These are phyloP conservation scores for Pteropus alecto DNA, from an alignment of 2,113 vertebrate species.

Conservation along the genomic window DNA sequence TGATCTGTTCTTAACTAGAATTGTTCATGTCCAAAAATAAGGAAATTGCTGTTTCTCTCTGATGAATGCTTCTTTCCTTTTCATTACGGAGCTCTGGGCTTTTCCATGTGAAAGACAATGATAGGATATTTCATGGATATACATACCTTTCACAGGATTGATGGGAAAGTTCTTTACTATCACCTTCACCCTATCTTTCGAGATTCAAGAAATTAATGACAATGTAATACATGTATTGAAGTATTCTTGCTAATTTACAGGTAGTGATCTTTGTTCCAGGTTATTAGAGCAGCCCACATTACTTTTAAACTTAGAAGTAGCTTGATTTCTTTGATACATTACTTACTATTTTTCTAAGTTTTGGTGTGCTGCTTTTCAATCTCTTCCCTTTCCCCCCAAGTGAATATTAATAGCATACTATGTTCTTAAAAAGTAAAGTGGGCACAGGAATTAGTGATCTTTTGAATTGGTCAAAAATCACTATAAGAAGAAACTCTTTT, in stretches of 20 bases:
- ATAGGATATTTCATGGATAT: background rate
- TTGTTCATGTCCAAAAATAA: background rate
- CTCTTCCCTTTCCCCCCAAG: background rate
- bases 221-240: background rate
- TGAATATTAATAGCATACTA: background rate
- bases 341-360: background rate
- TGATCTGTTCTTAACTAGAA: conserved; percentile 31
- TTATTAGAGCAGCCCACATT: conserved; percentile 13
- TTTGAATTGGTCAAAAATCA: conserved; percentile 1
- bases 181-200: background rate
- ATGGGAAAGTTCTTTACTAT: conserved; percentile 8
- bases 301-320: conserved; percentile 9
- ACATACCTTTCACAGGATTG: conserved; percentile 6
- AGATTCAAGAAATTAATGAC: conserved; percentile 22
- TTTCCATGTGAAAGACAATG: background rate
- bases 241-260: background rate
- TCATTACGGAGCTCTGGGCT: background rate
- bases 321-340: conserved; percentile 31
- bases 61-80: background rate
- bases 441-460: background rate
- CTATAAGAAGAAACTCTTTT: background rate
- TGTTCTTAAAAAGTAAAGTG: background rate
- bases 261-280: background rate
- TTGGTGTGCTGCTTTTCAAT: background rate
- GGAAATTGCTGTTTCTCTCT: background rate